These are phyloP conservation scores for Acipenser oxyrinchus DNA, from an alignment of 2,797 vertebrate genomes.

Conservation along the genomic window DNA sequence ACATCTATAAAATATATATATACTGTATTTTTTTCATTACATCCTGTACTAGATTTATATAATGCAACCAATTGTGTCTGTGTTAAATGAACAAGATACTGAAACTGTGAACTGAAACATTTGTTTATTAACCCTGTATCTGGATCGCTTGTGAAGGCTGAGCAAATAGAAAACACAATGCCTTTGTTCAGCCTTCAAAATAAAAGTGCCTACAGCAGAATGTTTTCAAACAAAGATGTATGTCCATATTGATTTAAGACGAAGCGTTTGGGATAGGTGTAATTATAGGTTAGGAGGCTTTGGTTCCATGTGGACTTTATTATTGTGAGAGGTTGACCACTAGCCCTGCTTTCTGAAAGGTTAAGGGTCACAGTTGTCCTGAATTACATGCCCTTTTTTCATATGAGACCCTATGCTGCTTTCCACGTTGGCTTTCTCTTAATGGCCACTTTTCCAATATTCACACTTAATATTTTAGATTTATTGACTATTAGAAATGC, in stretches of 20 bases:
- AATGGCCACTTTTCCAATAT: constrained; percentile 86
- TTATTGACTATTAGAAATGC: constrained; percentile 97
- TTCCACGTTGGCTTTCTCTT: constrained; percentile 79
- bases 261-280: constrained; percentile 56
- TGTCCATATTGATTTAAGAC: constrained; percentile 59
- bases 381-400: constrained; percentile 81
- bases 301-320: constrained; percentile 75
- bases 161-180: constrained; percentile 19
- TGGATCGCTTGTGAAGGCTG: too few relatives aligned
- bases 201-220: constrained; percentile 35
- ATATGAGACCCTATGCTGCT: constrained; percentile 74
- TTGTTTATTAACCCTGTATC: too few relatives aligned
- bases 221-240: constrained; percentile 27
- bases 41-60: too few relatives aligned
- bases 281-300: constrained; percentile 58
- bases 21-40: too few relatives aligned
- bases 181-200: constrained; percentile 32
- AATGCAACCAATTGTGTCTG: too few relatives aligned
- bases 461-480: constrained; percentile 99
- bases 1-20: too few relatives aligned
- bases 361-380: constrained; percentile 98
- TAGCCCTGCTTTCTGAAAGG: constrained; percentile 71
- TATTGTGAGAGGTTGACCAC: constrained; percentile 72
- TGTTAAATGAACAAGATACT: too few relatives aligned
- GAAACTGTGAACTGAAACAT: too few relatives aligned